phyloP scores from a whole-genome alignment of 1,140 invertebrate species.

The Neotoxoptera formosana region DNA sequence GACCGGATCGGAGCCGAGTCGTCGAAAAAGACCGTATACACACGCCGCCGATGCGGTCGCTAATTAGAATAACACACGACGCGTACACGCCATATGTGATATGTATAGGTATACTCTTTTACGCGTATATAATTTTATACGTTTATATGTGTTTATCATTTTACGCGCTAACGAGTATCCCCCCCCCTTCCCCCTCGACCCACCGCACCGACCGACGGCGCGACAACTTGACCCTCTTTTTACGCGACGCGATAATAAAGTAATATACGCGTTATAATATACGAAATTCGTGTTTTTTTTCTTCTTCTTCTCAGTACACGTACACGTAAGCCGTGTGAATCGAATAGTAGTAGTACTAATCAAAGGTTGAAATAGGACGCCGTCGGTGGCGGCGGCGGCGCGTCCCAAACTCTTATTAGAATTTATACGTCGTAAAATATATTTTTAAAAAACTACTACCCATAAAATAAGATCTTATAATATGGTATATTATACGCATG shows the following conservation, averaged over 20 bases:
- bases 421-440: neutral
- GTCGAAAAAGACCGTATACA: neutral
- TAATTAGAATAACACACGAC: constrained; percentile 22
- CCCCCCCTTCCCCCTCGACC: accelerated
- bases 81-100: neutral
- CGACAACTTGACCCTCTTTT: neutral
- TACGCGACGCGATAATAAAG: neutral
- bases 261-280: no score
- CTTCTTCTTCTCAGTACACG: no score
- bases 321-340: neutral
- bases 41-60: no score
- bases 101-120: neutral
- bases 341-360: no score
- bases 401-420: neutral
- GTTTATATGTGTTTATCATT: neutral
- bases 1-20: constrained; percentile 37
- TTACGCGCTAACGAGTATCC: constrained; percentile 8
- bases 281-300: neutral
- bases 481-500: no score
- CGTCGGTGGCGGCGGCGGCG: no score
- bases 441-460: neutral
- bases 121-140: neutral
- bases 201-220: no score
- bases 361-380: neutral
- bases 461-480: no score